phyloP scores from a whole-genome alignment of 2,797 vertebrate genomes.

The Tamandua tetradactyla region DNA sequence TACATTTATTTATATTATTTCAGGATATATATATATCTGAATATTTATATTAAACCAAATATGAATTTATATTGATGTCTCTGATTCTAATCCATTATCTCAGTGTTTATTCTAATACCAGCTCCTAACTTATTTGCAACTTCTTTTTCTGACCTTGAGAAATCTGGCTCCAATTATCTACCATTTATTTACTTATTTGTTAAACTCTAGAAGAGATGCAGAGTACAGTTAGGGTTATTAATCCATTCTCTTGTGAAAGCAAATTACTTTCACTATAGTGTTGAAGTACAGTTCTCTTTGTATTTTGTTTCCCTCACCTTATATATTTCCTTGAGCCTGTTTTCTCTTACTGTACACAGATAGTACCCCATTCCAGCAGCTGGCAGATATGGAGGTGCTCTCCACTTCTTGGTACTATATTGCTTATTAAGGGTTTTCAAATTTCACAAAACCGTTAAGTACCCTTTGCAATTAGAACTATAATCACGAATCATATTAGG shows the following conservation, averaged over 20 bases:
- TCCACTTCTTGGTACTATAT: not conserved
- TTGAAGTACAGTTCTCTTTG: not conserved
- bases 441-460: not conserved
- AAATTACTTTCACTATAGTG: not conserved
- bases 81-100: not conserved
- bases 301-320: not conserved
- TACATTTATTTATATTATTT: too few species aligned
- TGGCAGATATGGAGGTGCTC: not conserved
- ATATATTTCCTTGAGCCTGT: not conserved
- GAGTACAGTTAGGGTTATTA: too few species aligned
- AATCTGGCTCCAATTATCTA: too few species aligned
- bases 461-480: not conserved
- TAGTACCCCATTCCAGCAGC: not conserved
- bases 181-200: not conserved
- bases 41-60: too few species aligned
- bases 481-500: not conserved
- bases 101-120: too few species aligned
- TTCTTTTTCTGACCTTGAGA: not conserved
- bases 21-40: too few species aligned
- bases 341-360: not conserved
- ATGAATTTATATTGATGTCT: too few species aligned
- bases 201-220: not conserved
- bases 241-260: too few species aligned
- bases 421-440: not conserved
- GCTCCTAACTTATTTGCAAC: not conserved